Evolutionary conservation across 2,113 vertebrate genomes (phyloP).

Genomic region (Sprattus sprattus): DNA sequence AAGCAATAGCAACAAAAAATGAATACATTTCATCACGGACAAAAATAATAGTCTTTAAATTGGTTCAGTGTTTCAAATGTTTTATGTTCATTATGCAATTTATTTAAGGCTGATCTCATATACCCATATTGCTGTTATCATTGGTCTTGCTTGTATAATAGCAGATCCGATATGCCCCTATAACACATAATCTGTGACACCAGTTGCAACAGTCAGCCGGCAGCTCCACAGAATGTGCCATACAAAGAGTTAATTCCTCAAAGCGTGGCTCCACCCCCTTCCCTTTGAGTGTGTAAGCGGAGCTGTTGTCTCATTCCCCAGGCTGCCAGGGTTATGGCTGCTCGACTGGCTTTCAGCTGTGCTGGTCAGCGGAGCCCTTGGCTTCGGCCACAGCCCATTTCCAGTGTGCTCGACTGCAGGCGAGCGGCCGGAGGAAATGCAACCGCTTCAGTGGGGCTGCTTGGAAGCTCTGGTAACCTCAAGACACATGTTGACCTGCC

Average conservation of each 20-base stretch:
- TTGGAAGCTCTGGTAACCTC: constrained; percentile 41
- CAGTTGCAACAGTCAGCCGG: background rate
- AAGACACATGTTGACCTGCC: constrained; percentile 60
- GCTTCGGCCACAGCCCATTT: background rate
- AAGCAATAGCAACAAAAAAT: too few species aligned
- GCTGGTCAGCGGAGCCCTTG: constrained; percentile 7
- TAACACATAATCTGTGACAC: background rate
- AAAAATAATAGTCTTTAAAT: too few species aligned
- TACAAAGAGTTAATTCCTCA: constrained; percentile 52
- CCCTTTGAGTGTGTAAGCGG: constrained; percentile 26
- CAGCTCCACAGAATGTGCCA: background rate
- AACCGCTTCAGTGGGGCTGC: constrained; percentile 9
- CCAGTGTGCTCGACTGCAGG: background rate
- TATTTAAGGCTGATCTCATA: too few species aligned
- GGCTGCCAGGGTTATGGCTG: constrained; percentile 50
- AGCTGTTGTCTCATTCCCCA: constrained; percentile 26
- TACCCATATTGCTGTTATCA: too few species aligned
- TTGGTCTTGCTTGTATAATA: too few species aligned
- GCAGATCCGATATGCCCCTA: too few species aligned
- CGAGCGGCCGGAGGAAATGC: constrained; percentile 24
- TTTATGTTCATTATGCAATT: background rate
- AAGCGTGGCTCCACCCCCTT: constrained; percentile 47
- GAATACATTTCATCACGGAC: too few species aligned
- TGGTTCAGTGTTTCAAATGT: too few species aligned
- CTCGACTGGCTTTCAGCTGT: constrained; percentile 24